Evolutionary conservation across 2,797 vertebrate species (phyloP).

Genomic region (Takifugu ocellatus): DNA sequence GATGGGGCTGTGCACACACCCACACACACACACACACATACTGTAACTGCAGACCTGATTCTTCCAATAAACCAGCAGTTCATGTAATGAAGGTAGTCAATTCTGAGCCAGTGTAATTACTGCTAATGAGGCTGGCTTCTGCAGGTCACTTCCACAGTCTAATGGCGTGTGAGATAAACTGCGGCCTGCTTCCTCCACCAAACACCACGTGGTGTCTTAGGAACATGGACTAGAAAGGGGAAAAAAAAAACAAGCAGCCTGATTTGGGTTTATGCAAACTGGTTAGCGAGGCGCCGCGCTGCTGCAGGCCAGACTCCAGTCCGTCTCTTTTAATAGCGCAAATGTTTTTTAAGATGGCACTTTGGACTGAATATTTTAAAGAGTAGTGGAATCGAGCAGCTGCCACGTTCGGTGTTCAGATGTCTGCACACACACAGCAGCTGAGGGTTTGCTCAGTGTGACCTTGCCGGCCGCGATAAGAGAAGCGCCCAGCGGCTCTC

Average conservation of each 20-base stretch:
- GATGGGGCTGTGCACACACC: neutral
- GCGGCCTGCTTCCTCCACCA: slow-evolving; percentile 13
- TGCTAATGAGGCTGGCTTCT: slow-evolving; percentile 46
- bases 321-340: neutral
- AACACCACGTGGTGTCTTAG: slow-evolving; percentile 7
- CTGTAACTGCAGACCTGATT: slow-evolving; percentile 29
- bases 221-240: slow-evolving; percentile 9
- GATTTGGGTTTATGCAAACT: slow-evolving; percentile 69
- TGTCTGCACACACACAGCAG: slow-evolving; percentile 32
- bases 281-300: neutral
- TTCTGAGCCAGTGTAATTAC: slow-evolving; percentile 46
- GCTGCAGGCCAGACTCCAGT: neutral
- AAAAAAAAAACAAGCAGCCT: slow-evolving; percentile 24
- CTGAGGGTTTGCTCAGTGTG: slow-evolving; percentile 61
- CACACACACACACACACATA: slow-evolving; percentile 15
- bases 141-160: slow-evolving; percentile 30
- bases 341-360: neutral
- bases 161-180: slow-evolving; percentile 10
- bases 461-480: slow-evolving; percentile 66
- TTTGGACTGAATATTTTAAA: slow-evolving; percentile 7
- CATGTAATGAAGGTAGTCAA: slow-evolving; percentile 44
- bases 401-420: slow-evolving; percentile 29
- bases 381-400: slow-evolving; percentile 27
- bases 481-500: slow-evolving; percentile 50
- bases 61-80: slow-evolving; percentile 33